Evolutionary conservation across 2,888 invertebrate genomes (phyloP).

Genomic region (Apamea sordens): DNA sequence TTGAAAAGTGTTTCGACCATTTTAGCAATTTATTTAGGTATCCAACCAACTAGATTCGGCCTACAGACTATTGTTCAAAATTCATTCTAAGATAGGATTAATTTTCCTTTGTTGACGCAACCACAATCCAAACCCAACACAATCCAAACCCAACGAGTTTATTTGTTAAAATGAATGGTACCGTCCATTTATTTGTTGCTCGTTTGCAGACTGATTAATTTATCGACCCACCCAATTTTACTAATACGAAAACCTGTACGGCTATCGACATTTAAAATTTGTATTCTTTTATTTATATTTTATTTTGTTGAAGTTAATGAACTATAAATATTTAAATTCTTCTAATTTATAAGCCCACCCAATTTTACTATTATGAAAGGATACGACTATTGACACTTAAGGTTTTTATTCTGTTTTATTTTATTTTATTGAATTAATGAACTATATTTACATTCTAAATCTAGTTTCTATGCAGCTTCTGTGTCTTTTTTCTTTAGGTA

Average conservation of each 20-base stretch:
- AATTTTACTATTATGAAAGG: too few species aligned
- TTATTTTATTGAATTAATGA: too few species aligned
- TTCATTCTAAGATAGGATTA: slow-evolving; percentile 7
- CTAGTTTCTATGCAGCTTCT: too few species aligned
- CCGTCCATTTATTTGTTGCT: slow-evolving; percentile 8
- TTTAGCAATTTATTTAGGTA: not conserved
- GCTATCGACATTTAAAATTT: not conserved
- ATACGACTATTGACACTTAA: too few species aligned
- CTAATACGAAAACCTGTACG: too few species aligned
- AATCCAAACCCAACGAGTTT: not conserved
- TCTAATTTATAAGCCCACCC: too few species aligned
- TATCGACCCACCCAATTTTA: not conserved
- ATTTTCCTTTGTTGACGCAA: slow-evolving; percentile 14
- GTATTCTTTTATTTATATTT: too few species aligned
- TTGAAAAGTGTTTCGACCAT: not conserved
- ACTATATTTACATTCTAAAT: too few species aligned
- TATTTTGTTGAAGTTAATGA: too few species aligned
- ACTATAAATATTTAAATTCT: too few species aligned
- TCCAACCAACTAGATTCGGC: not conserved
- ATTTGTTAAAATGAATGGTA: slow-evolving; percentile 20
- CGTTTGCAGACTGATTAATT: slow-evolving; percentile 27
- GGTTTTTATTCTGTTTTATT: too few species aligned
- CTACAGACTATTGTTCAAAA: slow-evolving; percentile 10
- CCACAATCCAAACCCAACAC: slow-evolving; percentile 8
- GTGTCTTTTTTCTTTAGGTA: too few species aligned